Evolutionary conservation across 2,888 invertebrate genomes (phyloP).

Genomic region (Platycheirus albimanus): DNA sequence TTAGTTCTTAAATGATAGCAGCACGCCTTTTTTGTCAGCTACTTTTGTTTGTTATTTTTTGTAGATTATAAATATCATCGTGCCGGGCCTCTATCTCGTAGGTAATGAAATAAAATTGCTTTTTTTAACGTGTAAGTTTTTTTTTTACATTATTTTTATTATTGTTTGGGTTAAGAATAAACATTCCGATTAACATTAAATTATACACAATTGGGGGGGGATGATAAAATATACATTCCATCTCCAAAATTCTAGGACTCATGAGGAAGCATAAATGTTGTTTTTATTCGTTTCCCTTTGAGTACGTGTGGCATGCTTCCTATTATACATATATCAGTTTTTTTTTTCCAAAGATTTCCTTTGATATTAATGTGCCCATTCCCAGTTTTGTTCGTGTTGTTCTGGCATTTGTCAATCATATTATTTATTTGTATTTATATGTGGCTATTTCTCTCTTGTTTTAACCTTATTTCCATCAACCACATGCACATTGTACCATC

Average conservation of each 20-base stretch:
- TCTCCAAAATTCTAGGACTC: background rate
- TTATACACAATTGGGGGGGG: background rate
- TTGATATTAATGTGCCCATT: constrained; percentile 37
- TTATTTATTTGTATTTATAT: too few species aligned
- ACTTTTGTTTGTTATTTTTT: background rate
- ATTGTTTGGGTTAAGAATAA: too few species aligned
- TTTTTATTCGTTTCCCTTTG: background rate
- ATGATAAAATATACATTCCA: background rate
- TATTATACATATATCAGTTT: background rate
- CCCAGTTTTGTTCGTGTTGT: constrained; percentile 26
- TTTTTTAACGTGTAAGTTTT: constrained; percentile 11
- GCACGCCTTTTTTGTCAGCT: constrained; percentile 4
- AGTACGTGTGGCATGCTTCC: constrained; percentile 23
- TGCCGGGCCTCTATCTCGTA: background rate
- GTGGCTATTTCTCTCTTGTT: too few species aligned
- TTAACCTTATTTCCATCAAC: constrained; percentile 37
- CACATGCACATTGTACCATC: constrained; percentile 12
- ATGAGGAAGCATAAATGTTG: constrained; percentile 19
- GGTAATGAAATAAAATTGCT: too few species aligned
- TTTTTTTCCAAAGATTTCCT: constrained; percentile 4
- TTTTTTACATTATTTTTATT: too few species aligned
- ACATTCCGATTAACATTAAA: too few species aligned
- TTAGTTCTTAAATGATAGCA: background rate
- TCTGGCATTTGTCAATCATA: constrained; percentile 19
- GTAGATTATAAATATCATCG: constrained; percentile 20